Conservation (phyloP, 2,888 invertebrate genomes). For the Poecilobothrus nobilitatus region DNA sequence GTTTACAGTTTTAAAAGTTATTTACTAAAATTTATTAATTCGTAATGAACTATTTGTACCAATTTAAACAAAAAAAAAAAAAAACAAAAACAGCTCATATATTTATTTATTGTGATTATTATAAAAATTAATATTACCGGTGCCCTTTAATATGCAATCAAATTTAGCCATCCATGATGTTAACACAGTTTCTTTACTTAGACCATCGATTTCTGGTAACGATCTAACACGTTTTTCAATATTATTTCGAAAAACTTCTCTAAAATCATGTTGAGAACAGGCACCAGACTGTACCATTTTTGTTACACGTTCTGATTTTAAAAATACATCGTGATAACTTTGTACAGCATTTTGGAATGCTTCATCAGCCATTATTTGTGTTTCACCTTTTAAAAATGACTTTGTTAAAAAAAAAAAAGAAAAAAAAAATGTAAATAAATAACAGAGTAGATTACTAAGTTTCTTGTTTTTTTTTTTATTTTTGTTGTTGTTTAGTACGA, state of each 20-base stretch:
- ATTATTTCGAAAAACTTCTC: slow-evolving; percentile 96
- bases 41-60: too few species aligned
- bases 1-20: too few species aligned
- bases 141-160: slow-evolving; percentile 94
- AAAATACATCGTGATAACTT: slow-evolving; percentile 89
- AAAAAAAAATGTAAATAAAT: neutral
- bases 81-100: slow-evolving; percentile 13
- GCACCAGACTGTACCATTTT: slow-evolving; percentile 98
- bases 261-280: slow-evolving; percentile 96
- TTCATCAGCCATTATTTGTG: slow-evolving; percentile 95
- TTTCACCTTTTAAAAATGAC: slow-evolving; percentile 95
- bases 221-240: slow-evolving; percentile 97
- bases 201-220: slow-evolving; percentile 97
- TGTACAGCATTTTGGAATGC: slow-evolving; percentile 99
- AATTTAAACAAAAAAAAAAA: neutral
- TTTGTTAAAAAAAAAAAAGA: slow-evolving; percentile 35
- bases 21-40: too few species aligned
- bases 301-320: slow-evolving; percentile 91
- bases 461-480: too few species aligned
- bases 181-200: slow-evolving; percentile 97
- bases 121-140: slow-evolving; percentile 33
- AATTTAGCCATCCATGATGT: slow-evolving; percentile 99
- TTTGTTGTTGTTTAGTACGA: too few species aligned
- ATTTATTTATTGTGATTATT: neutral
- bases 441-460: too few species aligned